Percentiles rank a stretch among this genome's conserved stretches.
phyloP scores from a whole-genome alignment of 1,140 invertebrate genomes.

The Mercenaria mercenaria region DNA sequence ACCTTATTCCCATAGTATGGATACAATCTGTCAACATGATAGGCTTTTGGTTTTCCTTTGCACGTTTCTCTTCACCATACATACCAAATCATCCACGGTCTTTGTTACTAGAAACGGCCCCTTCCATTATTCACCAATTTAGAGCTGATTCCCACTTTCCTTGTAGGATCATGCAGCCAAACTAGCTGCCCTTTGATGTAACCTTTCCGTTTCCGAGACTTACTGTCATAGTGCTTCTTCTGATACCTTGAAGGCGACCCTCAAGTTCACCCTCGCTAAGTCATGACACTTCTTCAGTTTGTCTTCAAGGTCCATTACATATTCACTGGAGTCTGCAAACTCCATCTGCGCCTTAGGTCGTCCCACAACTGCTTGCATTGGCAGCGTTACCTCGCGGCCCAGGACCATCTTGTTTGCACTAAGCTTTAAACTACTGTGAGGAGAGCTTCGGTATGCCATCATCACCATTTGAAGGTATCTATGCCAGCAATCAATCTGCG shows the following conservation, averaged over 20 bases:
- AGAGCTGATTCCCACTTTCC: not conserved
- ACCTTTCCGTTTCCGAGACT: not conserved
- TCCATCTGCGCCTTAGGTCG: too few relatives aligned
- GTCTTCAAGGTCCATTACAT: not conserved
- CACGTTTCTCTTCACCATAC: not conserved
- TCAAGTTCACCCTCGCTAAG: not conserved
- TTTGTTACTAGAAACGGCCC: not conserved
- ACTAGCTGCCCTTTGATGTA: not conserved
- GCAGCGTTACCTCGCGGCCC: not conserved
- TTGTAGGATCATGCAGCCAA: constrained; percentile 12
- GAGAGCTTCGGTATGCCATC: not conserved
- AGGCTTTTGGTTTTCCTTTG: not conserved
- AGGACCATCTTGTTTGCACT: constrained; percentile 29
- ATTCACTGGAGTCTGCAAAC: not conserved
- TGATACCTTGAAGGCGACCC: too few relatives aligned
- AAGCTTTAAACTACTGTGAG: not conserved
- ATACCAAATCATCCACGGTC: not conserved
- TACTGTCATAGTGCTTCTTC: not conserved
- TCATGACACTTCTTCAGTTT: not conserved
- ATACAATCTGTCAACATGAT: not conserved
- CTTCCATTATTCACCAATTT: not conserved
- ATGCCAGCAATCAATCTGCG: not conserved
- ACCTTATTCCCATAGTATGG: not conserved
- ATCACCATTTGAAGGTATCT: not conserved
- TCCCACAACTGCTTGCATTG: constrained; percentile 11